These are phyloP conservation scores for Pristis pectinata DNA, from an alignment of 2,797 vertebrate genomes.

Conservation along the genomic window DNA sequence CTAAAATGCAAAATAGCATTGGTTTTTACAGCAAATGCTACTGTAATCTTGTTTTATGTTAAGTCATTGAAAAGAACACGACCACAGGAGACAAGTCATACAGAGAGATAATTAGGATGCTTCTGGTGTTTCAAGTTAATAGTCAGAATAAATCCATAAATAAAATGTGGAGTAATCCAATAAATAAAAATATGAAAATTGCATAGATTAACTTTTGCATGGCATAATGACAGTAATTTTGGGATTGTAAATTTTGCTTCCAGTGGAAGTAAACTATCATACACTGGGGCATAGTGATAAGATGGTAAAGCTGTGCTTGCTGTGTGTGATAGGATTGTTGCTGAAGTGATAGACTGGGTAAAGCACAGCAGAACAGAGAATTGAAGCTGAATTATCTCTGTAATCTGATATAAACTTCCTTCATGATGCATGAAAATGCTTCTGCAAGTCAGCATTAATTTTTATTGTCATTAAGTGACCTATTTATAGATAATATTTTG, in stretches of 20 bases:
- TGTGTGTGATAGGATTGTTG: conserved; percentile 43
- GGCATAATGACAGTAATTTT: conserved; percentile 49
- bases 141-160: background rate
- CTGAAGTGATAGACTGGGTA: conserved; percentile 42
- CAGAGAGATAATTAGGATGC: background rate
- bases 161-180: background rate
- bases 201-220: conserved; percentile 52
- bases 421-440: conserved; percentile 45
- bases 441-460: conserved; percentile 42
- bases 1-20: background rate
- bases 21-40: background rate
- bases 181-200: conserved; percentile 37
- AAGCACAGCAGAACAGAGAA: conserved; percentile 32
- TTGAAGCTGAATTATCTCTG: conserved; percentile 39
- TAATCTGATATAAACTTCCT: conserved; percentile 46
- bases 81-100: background rate
- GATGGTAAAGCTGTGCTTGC: conserved; percentile 42
- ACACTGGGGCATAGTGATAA: conserved; percentile 47
- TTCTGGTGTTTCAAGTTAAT: background rate
- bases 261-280: conserved; percentile 43
- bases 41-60: background rate
- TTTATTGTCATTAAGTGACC: conserved; percentile 48
- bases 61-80: background rate
- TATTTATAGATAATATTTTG: conserved; percentile 54
- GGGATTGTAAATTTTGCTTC: conserved; percentile 45